Evolutionary conservation across 2,888 invertebrate species (phyloP), one percentile per base, ranked within the genome.

Genomic region (Abrostola tripartita): DNA sequence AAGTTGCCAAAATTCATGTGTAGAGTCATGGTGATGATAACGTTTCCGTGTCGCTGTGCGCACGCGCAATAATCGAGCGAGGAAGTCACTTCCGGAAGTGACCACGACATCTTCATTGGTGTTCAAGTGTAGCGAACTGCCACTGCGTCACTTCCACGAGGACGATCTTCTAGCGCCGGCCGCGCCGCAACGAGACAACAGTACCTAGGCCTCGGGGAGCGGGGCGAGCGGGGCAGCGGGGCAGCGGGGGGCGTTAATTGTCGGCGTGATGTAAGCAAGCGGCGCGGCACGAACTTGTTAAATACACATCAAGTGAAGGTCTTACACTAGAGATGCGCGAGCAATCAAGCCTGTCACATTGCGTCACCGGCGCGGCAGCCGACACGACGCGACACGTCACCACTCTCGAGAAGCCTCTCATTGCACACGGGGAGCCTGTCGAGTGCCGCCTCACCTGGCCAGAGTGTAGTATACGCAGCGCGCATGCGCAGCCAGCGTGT

Each of bases 291-390:
- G 58, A 58, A 53, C 50, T 55, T 37, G 60, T 58, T 41, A 52
- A 58, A 52, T 51, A 52, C 58, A 73, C 55, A 38, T 7, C 57
- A 36, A 44, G 62, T 59, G 65, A 65, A 74, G 74, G 74, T 72
- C 72, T 50, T 64, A 10, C 44, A 40, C 35, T 37, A 41, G 52
- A 37, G 37, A 14, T 6, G 61, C 57, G 58, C 50, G 52, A 51
- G 42, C 42, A 47, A 37, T 37, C 73, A 53, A 56, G 61, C 73
- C 62, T 69, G 74, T 12, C 47, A 58, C 35, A 42, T 71, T 71
- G 65, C 71, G 71, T 35, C 50, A 50, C 50, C n/a, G 50, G 40
- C 10, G 11, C 54, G 65, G 59, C 72, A 24, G 35, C 8, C 9
- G 35, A 11, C 35, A 10, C 11, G 10, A 5, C 35, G 35, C 24